These are phyloP conservation scores for Brachymystax lenok DNA, from an alignment of 2,797 vertebrate species.

Conservation along the genomic window DNA sequence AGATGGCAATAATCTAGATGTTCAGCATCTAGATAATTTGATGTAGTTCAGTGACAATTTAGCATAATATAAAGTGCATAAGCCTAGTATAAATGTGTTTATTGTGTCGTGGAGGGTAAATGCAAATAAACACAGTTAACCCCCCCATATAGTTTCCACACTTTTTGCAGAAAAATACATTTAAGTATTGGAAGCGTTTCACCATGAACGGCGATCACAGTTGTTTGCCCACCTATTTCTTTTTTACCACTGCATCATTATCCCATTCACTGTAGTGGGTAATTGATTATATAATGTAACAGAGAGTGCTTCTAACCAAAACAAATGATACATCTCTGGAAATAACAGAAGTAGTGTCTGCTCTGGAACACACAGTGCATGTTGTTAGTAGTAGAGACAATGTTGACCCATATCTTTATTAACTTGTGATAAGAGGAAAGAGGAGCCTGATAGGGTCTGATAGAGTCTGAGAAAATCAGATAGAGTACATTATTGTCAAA, in stretches of 20 bases:
- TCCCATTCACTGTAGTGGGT: background rate
- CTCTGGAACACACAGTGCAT: background rate
- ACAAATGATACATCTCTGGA: background rate
- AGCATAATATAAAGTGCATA: background rate
- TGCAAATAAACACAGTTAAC: no score
- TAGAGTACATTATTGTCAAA: constrained; percentile 51
- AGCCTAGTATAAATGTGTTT: background rate
- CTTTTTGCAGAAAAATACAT: no score
- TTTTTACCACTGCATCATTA: no score
- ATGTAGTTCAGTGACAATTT: background rate
- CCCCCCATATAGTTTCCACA: no score
- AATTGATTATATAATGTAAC: background rate
- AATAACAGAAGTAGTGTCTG: background rate
- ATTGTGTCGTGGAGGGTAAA: no score
- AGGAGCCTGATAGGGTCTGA: constrained; percentile 54
- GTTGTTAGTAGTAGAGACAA: background rate
- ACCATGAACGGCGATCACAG: no score
- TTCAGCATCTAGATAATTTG: background rate
- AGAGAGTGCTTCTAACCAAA: background rate
- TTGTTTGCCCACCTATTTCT: no score
- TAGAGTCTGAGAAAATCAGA: constrained; percentile 61
- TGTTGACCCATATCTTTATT: constrained; percentile 39
- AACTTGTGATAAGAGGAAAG: constrained; percentile 47
- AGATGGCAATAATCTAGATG: background rate
- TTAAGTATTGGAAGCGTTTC: no score